Conservation (phyloP, 1,140 invertebrate species). For the Formica exsecta region DNA sequence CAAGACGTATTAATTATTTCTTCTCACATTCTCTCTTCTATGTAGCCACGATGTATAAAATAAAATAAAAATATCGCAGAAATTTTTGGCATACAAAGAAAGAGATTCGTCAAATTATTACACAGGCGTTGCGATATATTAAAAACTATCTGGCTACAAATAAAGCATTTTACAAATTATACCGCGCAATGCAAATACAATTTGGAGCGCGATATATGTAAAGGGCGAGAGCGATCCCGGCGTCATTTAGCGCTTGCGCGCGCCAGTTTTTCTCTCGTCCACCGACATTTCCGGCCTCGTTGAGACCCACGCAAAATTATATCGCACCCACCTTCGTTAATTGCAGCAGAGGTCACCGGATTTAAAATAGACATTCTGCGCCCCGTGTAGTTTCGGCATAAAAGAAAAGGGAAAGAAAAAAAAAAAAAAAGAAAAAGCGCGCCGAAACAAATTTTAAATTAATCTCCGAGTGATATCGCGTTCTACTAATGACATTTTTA, state of each 20-base stretch:
- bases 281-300: slow-evolving; percentile 48
- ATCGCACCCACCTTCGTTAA: slow-evolving; percentile 47
- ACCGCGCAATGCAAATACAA: slow-evolving; percentile 39
- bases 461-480: neutral
- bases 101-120: neutral
- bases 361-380: slow-evolving; percentile 36
- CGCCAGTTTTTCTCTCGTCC: slow-evolving; percentile 47
- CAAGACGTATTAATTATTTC: neutral
- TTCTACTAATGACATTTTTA: slow-evolving; percentile 5
- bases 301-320: slow-evolving; percentile 56
- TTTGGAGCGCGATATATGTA: neutral
- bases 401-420: neutral
- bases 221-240: slow-evolving; percentile 35
- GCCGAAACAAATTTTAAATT: neutral
- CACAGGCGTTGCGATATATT: neutral
- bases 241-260: slow-evolving; percentile 38
- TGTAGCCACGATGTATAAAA: neutral
- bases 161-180: neutral
- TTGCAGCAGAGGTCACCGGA: slow-evolving; percentile 43
- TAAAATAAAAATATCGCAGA: neutral
- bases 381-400: slow-evolving; percentile 7
- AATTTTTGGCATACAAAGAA: neutral
- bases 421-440: too few relatives aligned
- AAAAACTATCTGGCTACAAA: neutral
- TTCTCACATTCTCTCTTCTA: neutral